These are phyloP conservation scores for Athene cunicularia DNA, from an alignment of 2,113 vertebrate genomes.

Conservation along the genomic window DNA sequence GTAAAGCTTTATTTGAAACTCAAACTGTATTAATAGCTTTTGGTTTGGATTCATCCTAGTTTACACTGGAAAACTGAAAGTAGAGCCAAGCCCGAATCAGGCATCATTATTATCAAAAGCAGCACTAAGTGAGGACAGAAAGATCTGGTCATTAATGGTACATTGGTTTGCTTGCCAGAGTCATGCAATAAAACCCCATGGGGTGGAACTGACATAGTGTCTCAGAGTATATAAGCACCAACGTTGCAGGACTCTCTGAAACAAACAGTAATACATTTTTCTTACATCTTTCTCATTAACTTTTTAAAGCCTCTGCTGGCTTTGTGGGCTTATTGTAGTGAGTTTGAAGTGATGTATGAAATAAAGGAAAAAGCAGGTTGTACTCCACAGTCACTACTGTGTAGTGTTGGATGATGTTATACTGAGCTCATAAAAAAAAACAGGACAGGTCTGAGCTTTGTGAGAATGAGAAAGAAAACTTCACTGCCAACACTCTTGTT, in stretches of 20 bases:
- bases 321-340: constrained; percentile 38
- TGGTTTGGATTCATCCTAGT: neutral
- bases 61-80: neutral
- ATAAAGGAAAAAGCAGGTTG: constrained; percentile 30
- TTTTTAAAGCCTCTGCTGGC: constrained; percentile 71
- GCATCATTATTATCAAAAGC: neutral
- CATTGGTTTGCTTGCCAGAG: neutral
- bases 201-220: constrained; percentile 1
- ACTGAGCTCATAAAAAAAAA: neutral
- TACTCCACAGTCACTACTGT: neutral
- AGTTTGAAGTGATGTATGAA: constrained; percentile 55
- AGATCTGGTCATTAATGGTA: neutral
- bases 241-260: neutral
- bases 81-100: neutral
- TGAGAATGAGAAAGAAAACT: neutral
- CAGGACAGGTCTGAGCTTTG: neutral
- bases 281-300: constrained; percentile 67
- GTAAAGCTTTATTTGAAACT: neutral
- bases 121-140: neutral
- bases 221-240: neutral
- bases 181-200: constrained; percentile 18
- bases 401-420: neutral
- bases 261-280: constrained; percentile 27
- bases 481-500: neutral
- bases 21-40: neutral